Percentiles rank a stretch among this genome's conserved stretches.
Conservation (phyloP, 2,113 vertebrate genomes). For the Chinchilla lanigera region DNA sequence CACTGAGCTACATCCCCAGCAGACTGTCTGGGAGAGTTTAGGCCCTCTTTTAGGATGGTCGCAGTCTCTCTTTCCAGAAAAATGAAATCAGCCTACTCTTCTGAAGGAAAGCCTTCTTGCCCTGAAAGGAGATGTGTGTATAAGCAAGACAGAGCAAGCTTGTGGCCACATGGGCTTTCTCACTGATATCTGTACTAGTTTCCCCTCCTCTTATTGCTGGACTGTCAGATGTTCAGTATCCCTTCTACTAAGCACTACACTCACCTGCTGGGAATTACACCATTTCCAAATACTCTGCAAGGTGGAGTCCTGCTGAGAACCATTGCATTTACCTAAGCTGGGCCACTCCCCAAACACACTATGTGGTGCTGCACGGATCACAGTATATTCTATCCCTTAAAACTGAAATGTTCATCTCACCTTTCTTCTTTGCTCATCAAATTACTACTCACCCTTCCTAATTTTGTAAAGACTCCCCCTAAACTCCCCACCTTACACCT, state of each 20-base stretch:
- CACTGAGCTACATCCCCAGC: too few species aligned
- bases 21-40: background rate
- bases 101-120: background rate
- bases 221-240: background rate
- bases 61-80: background rate
- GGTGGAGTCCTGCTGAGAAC: background rate
- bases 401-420: background rate
- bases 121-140: background rate
- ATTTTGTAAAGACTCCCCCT: background rate
- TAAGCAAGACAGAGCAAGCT: background rate
- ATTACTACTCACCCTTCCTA: background rate
- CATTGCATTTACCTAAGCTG: constrained; percentile 76
- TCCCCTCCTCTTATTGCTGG: background rate
- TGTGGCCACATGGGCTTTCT: background rate
- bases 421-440: background rate
- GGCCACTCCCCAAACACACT: background rate
- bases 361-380: background rate
- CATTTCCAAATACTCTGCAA: background rate
- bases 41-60: background rate
- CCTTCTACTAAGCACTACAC: background rate
- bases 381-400: background rate
- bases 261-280: background rate
- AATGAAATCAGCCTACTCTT: background rate
- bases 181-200: background rate
- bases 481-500: background rate